Base-by-base conservation (phyloP, 1,140 invertebrate species). In the Phymastichus coffea region DNA sequence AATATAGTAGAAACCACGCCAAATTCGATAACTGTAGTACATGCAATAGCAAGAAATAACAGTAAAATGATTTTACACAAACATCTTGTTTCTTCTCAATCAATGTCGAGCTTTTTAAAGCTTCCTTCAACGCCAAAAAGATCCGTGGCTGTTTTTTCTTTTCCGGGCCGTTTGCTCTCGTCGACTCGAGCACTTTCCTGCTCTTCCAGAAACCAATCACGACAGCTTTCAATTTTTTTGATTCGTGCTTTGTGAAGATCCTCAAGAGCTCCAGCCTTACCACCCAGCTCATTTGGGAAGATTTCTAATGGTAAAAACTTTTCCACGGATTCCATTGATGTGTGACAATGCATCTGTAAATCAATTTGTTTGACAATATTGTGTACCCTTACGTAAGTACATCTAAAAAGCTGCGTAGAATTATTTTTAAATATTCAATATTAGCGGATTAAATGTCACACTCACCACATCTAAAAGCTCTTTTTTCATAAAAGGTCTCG, bases 401-500 rank as follows among this genome's bases (percentile, higher is more conserved):
- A n/a, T 6, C 28, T 33, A 12, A 33, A 33, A 33, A 33, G 6
- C 28, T 6, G 28, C 28, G 12, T 7, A 12, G 28, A 33, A 33
- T 33, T n/a, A n/a, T n/a, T n/a, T n/a, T n/a, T n/a, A n/a, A n/a
- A n/a, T n/a, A n/a, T n/a, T n/a, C n/a, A n/a, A n/a, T n/a, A n/a
- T n/a, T n/a, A n/a, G n/a, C n/a, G n/a, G n/a, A n/a, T n/a, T n/a
- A n/a, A 8, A 30, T 38, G 35, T n/a, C 9, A 38, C 35, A 43
- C 19, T 41, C 19, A 88, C 77, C 61, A 87, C 79, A 33, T 84
- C 81, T 14, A 84, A 66, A 1, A 90, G 70, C 43, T 86, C 81
- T 59, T 86, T 87, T 65, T 88, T 89, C 80, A 89, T 83, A 53
- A 90, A 88, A 0, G 88, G 88, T 60, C 80, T 86, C 72, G 89